Evolutionary conservation across 2,113 vertebrate species (phyloP), one percentile per base, ranked within the genome.

Genomic region (Dasyornis broadbenti): DNA sequence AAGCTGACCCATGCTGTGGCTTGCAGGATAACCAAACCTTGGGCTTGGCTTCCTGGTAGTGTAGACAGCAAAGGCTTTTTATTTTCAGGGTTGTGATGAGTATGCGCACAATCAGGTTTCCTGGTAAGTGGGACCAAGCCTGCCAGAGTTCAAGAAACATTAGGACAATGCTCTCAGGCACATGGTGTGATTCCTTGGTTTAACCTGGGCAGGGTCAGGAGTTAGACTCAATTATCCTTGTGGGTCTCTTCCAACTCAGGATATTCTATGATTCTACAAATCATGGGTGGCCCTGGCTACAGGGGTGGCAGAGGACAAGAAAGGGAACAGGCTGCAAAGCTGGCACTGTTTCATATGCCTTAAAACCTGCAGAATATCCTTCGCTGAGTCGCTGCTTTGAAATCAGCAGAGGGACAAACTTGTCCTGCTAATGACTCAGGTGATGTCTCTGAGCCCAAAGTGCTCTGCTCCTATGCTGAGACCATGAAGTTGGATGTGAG

Each of bases 21-120:
- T 69, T 50, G 35, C 47, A 70, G 70, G 53, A 31, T 42, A 59
- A 50, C 14, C 28, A 86, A 16, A 69, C 12, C 13, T 57, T 0
- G 0, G 39, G 1, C 13, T 24, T 17, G 10, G 14, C 50, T 84
- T 7, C 54, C 33, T 60, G 9, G 8, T 2, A 30, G 30, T 12
- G 20, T 13, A 22, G 52, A 3, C 22, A 33, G 47, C 8, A 87
- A 82, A 84, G 28, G 11, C 42, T 37, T 5, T 28, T 75, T 81
- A 27, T 84, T 66, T 81, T 27, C 23, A 63, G 8, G 10, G 35
- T 7, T 68, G 59, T 63, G 30, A 52, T 44, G 63, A 42, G 26
- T 31, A 45, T 0, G 0, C 40, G n/a, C 40, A 30, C n/a, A 53
- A 39, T 26, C 56, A 42, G 49, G 30, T 53, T 76, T 54, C 40